phyloP scores from a whole-genome alignment of 2,888 invertebrate species.

The Peribatodes rhomboidaria region DNA sequence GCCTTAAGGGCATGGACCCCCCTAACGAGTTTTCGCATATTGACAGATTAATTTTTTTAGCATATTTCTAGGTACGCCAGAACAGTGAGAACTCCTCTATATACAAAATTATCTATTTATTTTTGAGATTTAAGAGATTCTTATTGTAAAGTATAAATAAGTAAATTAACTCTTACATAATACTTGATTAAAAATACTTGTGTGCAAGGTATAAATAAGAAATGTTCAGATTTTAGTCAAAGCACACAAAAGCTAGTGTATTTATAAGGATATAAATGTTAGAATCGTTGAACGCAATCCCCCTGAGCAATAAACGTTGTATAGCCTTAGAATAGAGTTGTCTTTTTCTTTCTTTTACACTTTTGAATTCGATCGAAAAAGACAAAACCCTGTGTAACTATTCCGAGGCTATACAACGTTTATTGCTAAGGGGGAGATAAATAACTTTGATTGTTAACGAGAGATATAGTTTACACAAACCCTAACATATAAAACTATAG shows the following conservation, averaged over 20 bases:
- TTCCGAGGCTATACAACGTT: no score
- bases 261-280: not conserved
- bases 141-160: constrained; percentile 16
- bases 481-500: not conserved
- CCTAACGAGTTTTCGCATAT: no score
- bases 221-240: constrained; percentile 7
- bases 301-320: no score
- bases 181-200: not conserved
- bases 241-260: not conserved
- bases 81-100: not conserved
- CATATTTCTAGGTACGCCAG: no score
- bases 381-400: no score
- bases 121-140: constrained; percentile 33
- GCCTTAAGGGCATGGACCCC: no score
- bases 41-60: no score
- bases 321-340: no score
- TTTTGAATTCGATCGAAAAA: no score
- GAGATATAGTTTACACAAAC: not conserved
- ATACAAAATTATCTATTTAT: constrained; percentile 18
- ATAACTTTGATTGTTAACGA: not conserved
- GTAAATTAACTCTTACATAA: not conserved
- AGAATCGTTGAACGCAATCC: not conserved
- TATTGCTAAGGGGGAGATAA: no score
- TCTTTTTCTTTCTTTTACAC: no score
- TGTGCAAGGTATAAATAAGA: constrained; percentile 7